Conservation (phyloP, 2,888 invertebrate genomes). For the Lucinisca nassula region DNA sequence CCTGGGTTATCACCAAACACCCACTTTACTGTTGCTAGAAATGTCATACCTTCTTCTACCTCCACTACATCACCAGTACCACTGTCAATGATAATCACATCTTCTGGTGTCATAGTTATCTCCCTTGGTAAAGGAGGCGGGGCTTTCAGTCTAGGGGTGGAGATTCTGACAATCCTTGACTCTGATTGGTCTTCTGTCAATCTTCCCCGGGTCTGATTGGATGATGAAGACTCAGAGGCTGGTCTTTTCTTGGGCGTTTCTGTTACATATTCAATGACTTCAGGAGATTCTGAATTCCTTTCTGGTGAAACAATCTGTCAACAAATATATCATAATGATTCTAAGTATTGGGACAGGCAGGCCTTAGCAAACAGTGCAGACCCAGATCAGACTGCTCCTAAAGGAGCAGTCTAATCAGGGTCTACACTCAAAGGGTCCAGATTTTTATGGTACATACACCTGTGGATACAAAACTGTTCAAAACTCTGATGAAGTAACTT, state of each 20-base stretch:
- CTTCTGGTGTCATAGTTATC: slow-evolving; percentile 5
- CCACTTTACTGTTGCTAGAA: too few relatives aligned
- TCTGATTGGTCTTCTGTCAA: not conserved
- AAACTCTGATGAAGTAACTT: too few relatives aligned
- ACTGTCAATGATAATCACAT: slow-evolving; percentile 32
- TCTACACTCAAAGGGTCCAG: too few relatives aligned
- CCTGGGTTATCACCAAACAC: too few relatives aligned
- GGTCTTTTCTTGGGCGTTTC: slow-evolving; percentile 20
- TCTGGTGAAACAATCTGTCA: not conserved
- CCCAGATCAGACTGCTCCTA: too few relatives aligned
- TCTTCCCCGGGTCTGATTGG: not conserved
- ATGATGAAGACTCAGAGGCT: not conserved
- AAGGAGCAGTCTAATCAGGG: too few relatives aligned
- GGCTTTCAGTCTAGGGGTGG: not conserved
- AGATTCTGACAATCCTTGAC: not conserved
- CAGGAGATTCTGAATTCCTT: not conserved
- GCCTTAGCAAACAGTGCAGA: too few relatives aligned
- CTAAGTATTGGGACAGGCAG: too few relatives aligned
- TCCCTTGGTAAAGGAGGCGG: not conserved
- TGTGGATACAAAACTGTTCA: too few relatives aligned
- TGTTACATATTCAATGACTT: slow-evolving; percentile 7
- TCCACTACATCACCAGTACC: not conserved
- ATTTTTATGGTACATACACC: too few relatives aligned
- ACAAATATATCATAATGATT: too few relatives aligned
- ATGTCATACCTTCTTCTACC: not conserved